Evolutionary conservation across 1,140 invertebrate genomes (phyloP), one percentile per base, ranked within the genome.

Genomic region (Vanessa atalanta): DNA sequence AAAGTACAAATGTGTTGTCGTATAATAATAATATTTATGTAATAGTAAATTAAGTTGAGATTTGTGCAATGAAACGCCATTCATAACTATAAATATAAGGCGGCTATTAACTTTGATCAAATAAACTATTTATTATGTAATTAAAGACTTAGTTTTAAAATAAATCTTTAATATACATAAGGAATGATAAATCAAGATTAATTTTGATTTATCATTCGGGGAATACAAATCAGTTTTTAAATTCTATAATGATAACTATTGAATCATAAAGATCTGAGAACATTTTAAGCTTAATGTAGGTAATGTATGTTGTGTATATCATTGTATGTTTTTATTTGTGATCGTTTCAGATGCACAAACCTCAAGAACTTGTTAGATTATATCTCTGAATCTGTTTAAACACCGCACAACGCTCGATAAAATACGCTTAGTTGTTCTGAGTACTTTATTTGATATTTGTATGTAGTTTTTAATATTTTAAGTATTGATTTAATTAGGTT

Each of bases 351-450:
- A 31, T 26, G 15, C 57, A 63, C 43, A 70, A 37, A 63, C 26
- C 68, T 48, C n/a, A 23, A 48, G 23, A 23, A 55, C 26, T 15
- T 65, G 12, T 60, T 70, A 26, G 53, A 70, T 61, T 48, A 65
- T 47, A 5, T 31, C 31, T 61, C 16, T 55, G 68, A 67, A 71
- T 72, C 55, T 55, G n/a, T 64, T 65, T 51, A 51, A 68, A 11
- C 61, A 76, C 72, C 79, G 87, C 89, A 91, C 88, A 89, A 89
- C 79, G 79, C 78, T 64, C 11, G 43, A 77, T 70, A 84, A 61
- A 14, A 23, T 89, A 89, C 84, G 89, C 89, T 91, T 91, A 88
- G 81, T 83, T 75, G 53, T 75, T 86, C 80, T 82, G 81, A 87
- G 73, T 83, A 83, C 75, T 78, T 87, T 85, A 83, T 86, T 43